Evolutionary conservation across 1,140 invertebrate species (phyloP).

Genomic region (Papilio machaon): DNA sequence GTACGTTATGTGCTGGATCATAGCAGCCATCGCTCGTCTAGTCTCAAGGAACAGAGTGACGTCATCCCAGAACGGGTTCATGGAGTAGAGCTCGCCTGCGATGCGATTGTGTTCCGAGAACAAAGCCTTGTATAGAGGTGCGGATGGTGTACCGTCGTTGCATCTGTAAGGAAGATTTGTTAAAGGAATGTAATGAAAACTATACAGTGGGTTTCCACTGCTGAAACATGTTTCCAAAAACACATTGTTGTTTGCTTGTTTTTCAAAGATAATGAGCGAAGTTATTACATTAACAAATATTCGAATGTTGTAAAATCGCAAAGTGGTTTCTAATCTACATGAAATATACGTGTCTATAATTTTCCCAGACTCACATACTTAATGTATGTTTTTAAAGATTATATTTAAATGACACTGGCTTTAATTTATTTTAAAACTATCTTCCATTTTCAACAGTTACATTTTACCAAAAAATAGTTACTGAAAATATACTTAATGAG

Average conservation of each 20-base stretch:
- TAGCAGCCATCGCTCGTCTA: conserved; percentile 88
- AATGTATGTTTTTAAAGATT: background rate
- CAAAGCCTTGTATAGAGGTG: conserved; percentile 86
- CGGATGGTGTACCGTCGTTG: conserved; percentile 69
- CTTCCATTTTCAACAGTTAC: background rate
- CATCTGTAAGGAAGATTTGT: conserved; percentile 59
- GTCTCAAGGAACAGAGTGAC: conserved; percentile 90
- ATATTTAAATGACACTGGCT: background rate
- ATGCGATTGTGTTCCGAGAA: conserved; percentile 92
- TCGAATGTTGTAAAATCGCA: background rate
- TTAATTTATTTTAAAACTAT: background rate
- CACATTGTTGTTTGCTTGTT: background rate
- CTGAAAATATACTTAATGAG: background rate
- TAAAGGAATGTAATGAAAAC: background rate
- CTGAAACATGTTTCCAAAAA: background rate
- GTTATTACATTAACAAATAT: background rate
- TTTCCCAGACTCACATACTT: background rate
- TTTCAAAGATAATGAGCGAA: background rate
- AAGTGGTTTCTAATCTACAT: conserved; percentile 1
- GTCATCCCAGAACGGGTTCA: conserved; percentile 95
- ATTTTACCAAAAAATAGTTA: background rate
- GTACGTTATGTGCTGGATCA: conserved; percentile 93
- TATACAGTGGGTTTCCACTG: background rate
- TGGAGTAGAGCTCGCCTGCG: conserved; percentile 85
- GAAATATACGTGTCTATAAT: background rate